Evolutionary conservation across 2,797 vertebrate genomes (phyloP), one percentile per base, ranked within the genome.

Genomic region (Sebastes hopkinsi): DNA sequence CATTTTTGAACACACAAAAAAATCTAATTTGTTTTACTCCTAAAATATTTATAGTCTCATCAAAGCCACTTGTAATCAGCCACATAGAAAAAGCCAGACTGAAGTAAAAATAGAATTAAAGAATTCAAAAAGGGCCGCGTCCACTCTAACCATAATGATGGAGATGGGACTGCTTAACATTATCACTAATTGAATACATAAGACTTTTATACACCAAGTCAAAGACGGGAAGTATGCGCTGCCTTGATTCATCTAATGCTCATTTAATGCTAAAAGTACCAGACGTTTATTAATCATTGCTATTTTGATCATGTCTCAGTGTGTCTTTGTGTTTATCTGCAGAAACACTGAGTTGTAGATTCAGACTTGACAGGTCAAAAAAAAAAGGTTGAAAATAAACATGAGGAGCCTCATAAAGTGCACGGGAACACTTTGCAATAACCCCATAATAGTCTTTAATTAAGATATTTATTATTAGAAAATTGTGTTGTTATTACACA

Each of bases 121-220:
- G 56, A 66, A 58, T 69, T 64, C 2, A 38, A 25, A 68, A 62
- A 65, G 1, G 4, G 4, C 46, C 25, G 2, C 61, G 23, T 72
- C 52, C 42, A 8, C 16, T 58, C 2, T 54, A 29, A 59, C 34
- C 7, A 4, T 42, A 66, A 68, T 46, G 69, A 79, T 55, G 30
- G 64, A 64, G 10, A 72, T 61, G 42, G n/a, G 34, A 79, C 79
- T 84, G 67, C 61, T 81, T 25, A 46, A 68, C 50, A 72, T 77
- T 81, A 67, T 54, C 52, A n/a, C 67, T 84, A 87, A 90, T 83
- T 84, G 67, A 88, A 76, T 55, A 73, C 81, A 78, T 74, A 67
- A 72, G 82, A 74, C 79, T 46, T 81, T 61, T 25, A 66, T 67
- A 29, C 65, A 64, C 46, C 18, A 59, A 79, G 29, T 42, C 52